Conservation (phyloP, 2,113 vertebrate species). For the Elaphurus davidianus region DNA sequence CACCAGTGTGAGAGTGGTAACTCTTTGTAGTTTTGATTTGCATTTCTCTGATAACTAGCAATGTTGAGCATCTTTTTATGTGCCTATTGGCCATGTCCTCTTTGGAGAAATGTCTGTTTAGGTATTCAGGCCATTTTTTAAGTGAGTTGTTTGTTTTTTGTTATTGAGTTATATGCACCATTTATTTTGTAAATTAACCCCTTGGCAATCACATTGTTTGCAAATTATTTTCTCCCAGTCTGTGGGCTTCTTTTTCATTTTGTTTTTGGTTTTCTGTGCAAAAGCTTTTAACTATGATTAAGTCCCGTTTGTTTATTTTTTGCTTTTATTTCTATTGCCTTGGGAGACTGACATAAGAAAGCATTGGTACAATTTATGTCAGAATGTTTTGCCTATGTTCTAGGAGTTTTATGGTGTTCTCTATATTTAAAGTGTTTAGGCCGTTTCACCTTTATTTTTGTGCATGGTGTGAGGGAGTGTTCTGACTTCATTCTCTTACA, state of each 20-base stretch:
- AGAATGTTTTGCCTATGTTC: not conserved
- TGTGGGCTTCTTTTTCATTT: not conserved
- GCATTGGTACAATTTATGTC: not conserved
- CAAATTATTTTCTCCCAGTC: not conserved
- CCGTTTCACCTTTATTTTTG: not conserved
- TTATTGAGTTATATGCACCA: not conserved
- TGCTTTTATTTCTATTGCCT: not conserved
- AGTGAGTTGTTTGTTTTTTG: not conserved
- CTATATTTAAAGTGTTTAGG: not conserved
- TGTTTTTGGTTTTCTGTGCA: not conserved
- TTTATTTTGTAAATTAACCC: not conserved
- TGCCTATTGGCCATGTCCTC: not conserved
- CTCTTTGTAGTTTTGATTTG: not conserved
- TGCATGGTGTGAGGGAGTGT: not conserved
- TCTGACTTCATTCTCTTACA: not conserved
- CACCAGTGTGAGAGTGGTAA: not conserved
- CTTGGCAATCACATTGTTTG: not conserved
- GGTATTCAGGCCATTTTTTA: not conserved
- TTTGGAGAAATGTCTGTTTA: not conserved
- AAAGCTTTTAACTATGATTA: not conserved
- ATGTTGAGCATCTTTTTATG: not conserved
- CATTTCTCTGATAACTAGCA: not conserved
- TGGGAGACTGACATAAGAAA: not conserved
- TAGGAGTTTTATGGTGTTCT: not conserved
- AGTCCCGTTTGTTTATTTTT: not conserved